Evolutionary conservation across 2,113 vertebrate species (phyloP), one percentile per base, ranked within the genome.

Genomic region (Piprites chloris): DNA sequence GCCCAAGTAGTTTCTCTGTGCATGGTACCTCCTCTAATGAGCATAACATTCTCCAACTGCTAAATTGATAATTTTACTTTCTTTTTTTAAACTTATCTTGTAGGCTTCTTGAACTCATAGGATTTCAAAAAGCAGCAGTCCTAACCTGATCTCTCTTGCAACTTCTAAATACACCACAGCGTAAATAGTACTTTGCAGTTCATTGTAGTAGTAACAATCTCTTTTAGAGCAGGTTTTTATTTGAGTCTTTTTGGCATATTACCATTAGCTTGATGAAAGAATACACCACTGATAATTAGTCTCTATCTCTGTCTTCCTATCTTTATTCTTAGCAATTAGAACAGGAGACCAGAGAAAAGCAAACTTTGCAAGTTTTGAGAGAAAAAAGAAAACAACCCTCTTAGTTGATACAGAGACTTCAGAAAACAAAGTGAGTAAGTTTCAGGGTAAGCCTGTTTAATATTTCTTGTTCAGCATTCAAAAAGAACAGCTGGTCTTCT

Each of bases 31-130:
- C 33, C 66, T 12, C 33, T 41, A 42, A 35, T 21, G 44, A 63
- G 14, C 21, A 56, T 5, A n/a, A 3, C 15, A 49, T 76, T 50
- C 81, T 22, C 15, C 35, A 53, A 26, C 9, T 21, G 11, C 21
- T 50, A 1, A 21, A 39, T 22, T 0, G 0, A 35, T 42, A 5
- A 49, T 44, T 77, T 44, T 81, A 2, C 13, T 71, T 55, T 5
- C 23, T 76, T 59, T 44, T 35, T 44, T 46, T 15, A 18, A 68
- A 24, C 12, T 50, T 62, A 27, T 3, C 10, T 53, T 63, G 12
- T 49, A 74, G 65, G 2, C 3, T 52, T 78, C 55, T 55, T 85
- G 27, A 80, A 66, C 6, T 69, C 39, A 35, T 28, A 19, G 24
- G n/a, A n/a, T n/a, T n/a, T n/a, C n/a, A n/a, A n/a, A n/a, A n/a